Evolutionary conservation across 2,797 vertebrate genomes (phyloP), one percentile per base, ranked within the genome.

Genomic region (Lophotriccus pileatus): DNA sequence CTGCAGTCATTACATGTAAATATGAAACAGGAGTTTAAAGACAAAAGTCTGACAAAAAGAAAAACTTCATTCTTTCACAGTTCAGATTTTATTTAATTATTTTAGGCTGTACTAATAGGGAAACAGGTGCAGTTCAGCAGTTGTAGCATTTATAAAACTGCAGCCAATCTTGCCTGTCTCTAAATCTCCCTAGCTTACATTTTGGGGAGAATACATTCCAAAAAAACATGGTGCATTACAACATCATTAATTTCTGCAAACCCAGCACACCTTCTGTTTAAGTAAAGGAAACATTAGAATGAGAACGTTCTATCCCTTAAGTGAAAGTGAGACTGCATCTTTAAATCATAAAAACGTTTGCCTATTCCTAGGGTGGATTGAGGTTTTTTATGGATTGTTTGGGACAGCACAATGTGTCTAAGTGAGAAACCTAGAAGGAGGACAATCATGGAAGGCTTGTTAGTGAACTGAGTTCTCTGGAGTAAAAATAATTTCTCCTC

Each of bases 401-500:
- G 32, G 74, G 46, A 59, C 1, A 0, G 30, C 39, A 39, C 55
- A 41, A 67, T 55, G 7, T 44, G 24, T 74, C 34, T 89, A 62
- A 94, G 43, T n/a, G 49, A 73, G 80, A 94, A 94, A 90, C 13
- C 1, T 30, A 49, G 21, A 73, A 41, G 16, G 52, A 72, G 77
- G 73, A 89, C 79, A 92, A 63, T 53, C 25, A 19, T 39, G 47
- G 15, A 80, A 75, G 19, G 18, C 50, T 75, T 82, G 41, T 68
- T 80, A 62, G 56, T 69, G 78, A 97, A 94, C 60, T 21, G 89
- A 74, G 53, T 28, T 58, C 86, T 93, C 86, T 74, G 56, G 39
- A 67, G 68, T 89, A 76, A 97, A 89, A 96, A 93, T 73, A 86
- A 83, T 79, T 86, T 68, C 60, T 58, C 41, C 16, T 91, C 47